Evolutionary conservation across 2,888 invertebrate genomes (phyloP), one percentile per base, ranked within the genome.

Genomic region (Drosophila picticornis): DNA sequence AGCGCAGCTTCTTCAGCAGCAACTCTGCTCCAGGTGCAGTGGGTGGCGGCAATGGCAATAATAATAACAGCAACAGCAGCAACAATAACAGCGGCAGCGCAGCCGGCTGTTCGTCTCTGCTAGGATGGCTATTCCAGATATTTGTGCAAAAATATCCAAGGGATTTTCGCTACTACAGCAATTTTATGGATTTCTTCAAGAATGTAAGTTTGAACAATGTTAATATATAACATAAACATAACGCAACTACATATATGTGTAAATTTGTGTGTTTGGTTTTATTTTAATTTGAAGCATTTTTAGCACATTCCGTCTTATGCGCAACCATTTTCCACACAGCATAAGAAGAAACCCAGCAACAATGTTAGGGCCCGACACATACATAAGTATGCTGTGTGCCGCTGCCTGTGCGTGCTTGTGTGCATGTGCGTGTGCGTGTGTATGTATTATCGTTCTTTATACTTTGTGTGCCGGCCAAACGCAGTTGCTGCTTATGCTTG

Each of bases 171-270:
- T 92, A 87, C 72, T 86, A 90, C 72, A 80, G 78, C 46, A 86
- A 90, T 56, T 91, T 90, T 63, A 82, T 91, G 85, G 91, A 92
- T 73, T 91, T 92, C 72, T 90, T 92, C 32, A 89, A 91, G 46
- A 82, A 92, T 88, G 93, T 93, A 81, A 90, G 85, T 88, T 36
- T 13, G 22, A 6, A 11, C 5, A 27, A 66, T 55, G 1, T n/a
- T 46, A 55, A 48, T 43, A 11, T n/a, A 34, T 7, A 43, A 43
- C 16, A 40, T 40, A 7, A 22, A 43, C 40, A 29, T 11, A 51
- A 61, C n/a, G 52, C 43, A 50, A 50, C 32, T 34, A 53, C 2
- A 22, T 6, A 32, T 11, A 58, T 55, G 43, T 40, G 16, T 13
- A n/a, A 46, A 25, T 22, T 3, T 52, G 29, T 51, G 43, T 34